phyloP scores from a whole-genome alignment of 2,113 vertebrate genomes.

The Tyto alba region DNA sequence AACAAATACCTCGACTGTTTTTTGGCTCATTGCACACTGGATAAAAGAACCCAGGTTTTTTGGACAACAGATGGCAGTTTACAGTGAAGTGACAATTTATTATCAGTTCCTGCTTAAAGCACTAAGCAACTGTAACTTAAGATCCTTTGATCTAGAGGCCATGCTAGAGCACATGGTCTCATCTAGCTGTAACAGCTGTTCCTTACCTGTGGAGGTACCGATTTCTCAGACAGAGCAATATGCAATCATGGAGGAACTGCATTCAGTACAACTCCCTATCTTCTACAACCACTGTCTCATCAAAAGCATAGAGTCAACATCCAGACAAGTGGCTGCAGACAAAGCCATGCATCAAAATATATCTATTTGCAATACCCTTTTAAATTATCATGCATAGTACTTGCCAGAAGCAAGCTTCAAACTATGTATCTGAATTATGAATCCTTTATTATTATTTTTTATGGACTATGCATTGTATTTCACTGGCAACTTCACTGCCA shows the following conservation, averaged over 20 bases:
- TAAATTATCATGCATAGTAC: not conserved
- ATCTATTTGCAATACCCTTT: not conserved
- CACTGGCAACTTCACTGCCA: not conserved
- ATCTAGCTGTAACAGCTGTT: rapidly evolving
- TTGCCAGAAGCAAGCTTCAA: not conserved
- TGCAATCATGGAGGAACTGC: rapidly evolving
- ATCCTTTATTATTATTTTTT: not conserved
- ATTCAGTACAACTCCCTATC: not conserved
- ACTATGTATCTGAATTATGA: not conserved
- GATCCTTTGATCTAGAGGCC: not conserved
- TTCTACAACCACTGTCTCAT: not conserved
- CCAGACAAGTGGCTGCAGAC: not conserved
- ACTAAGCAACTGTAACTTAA: not conserved
- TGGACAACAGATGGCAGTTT: not conserved
- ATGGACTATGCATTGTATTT: not conserved
- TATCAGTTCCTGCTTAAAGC: not conserved
- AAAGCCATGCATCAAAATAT: not conserved
- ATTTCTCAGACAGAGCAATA: not conserved
- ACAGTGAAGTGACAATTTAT: not conserved
- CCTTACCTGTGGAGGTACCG: not conserved
- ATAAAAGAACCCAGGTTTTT: no score
- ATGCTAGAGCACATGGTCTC: rapidly evolving
- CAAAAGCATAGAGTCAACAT: not conserved
- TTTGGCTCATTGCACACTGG: no score
- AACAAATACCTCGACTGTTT: no score